Conservation (phyloP, 1,140 invertebrate genomes). For the Aleiodes sp. region DNA sequence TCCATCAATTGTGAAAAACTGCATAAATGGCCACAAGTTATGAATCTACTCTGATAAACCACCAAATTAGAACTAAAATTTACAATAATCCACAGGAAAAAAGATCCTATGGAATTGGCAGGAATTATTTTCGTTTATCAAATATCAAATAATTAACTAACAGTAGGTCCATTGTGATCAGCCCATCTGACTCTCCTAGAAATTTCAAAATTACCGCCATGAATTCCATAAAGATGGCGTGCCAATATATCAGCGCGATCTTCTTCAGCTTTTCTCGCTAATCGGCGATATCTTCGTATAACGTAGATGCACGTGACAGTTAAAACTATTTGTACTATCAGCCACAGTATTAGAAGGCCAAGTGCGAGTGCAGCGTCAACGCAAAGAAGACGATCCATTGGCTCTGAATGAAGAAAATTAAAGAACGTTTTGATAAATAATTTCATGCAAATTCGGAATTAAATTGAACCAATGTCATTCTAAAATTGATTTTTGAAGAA, state of each 20-base stretch:
- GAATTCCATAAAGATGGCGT: conserved; percentile 57
- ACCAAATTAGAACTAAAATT: too few relatives aligned
- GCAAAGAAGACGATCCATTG: conserved; percentile 51
- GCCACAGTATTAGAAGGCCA: conserved; percentile 52
- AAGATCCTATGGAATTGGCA: too few relatives aligned
- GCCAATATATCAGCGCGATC: conserved; percentile 57
- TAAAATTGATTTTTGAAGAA: too few relatives aligned
- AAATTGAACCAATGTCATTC: too few relatives aligned
- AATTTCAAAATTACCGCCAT: conserved; percentile 59
- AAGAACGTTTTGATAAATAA: not conserved
- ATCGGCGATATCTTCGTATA: conserved; percentile 49
- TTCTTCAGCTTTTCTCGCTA: conserved; percentile 56
- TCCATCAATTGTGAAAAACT: not conserved
- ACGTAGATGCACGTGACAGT: conserved; percentile 54
- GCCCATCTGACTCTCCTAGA: conserved; percentile 61
- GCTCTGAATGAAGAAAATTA: conserved; percentile 42
- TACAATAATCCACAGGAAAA: too few relatives aligned
- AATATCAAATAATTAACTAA: conserved; percentile 37
- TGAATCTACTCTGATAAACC: not conserved
- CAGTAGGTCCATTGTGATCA: conserved; percentile 50
- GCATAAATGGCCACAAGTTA: not conserved
- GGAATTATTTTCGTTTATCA: too few relatives aligned
- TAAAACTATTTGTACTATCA: conserved; percentile 58
- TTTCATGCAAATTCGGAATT: too few relatives aligned
- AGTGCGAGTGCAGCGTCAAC: conserved; percentile 51